phyloP scores from a whole-genome alignment of 2,797 vertebrate genomes.

The Lateolabrax maculatus region DNA sequence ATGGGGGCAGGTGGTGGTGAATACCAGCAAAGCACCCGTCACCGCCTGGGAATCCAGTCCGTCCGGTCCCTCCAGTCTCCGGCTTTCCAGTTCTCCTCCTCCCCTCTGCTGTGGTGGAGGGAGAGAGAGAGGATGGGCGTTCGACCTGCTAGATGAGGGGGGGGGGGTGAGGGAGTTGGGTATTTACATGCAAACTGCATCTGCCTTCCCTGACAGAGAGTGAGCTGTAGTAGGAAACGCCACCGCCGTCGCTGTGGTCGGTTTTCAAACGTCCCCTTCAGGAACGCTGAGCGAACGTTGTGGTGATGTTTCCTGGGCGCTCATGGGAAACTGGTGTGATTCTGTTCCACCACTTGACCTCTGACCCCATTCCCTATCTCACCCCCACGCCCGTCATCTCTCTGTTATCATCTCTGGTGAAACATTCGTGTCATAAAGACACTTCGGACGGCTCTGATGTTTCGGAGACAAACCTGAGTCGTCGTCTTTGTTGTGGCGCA shows the following conservation, averaged over 20 bases:
- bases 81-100: slow-evolving; percentile 26
- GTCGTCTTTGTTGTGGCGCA: too few relatives aligned
- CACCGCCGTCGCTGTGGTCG: background rate
- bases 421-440: background rate
- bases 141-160: slow-evolving; percentile 14
- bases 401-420: background rate
- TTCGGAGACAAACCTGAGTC: background rate
- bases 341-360: slow-evolving; percentile 52
- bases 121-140: slow-evolving; percentile 28
- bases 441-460: background rate
- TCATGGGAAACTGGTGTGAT: background rate
- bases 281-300: background rate
- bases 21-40: slow-evolving; percentile 34
- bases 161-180: background rate
- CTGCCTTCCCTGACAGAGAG: slow-evolving; percentile 51
- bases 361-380: slow-evolving; percentile 34
- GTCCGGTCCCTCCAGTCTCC: slow-evolving; percentile 68
- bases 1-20: slow-evolving; percentile 7
- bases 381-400: background rate
- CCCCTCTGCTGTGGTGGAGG: slow-evolving; percentile 7
- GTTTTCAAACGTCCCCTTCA: background rate
- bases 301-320: background rate
- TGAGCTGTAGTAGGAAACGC: slow-evolving; percentile 41
- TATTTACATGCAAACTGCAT: slow-evolving; percentile 74
- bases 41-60: slow-evolving; percentile 74